A percentile compares a stretch with the other conserved stretches of the same genome.
These are phyloP conservation scores for Ceuthmochares aereus DNA, from an alignment of 2,113 vertebrate genomes.

Conservation along the genomic window DNA sequence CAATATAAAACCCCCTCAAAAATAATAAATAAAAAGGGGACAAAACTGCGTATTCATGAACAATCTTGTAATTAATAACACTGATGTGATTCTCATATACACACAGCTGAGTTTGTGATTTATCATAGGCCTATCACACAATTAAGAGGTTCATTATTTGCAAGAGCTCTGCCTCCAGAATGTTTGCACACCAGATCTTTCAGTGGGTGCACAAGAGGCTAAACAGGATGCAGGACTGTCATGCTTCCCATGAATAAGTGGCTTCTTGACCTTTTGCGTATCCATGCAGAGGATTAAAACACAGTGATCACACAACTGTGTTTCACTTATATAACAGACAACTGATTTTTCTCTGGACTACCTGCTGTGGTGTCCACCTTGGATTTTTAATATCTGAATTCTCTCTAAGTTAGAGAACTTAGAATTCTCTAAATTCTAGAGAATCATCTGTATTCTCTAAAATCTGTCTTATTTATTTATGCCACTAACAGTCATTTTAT, in stretches of 20 bases:
- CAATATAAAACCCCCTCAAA: background rate
- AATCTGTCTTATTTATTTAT: background rate
- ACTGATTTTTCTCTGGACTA: background rate
- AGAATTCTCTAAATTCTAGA: background rate
- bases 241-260: background rate
- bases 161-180: background rate
- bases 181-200: background rate
- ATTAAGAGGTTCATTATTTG: background rate
- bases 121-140: rapidly evolving
- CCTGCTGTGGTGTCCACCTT: background rate
- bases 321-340: background rate
- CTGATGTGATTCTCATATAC: background rate
- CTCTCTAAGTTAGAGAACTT: background rate
- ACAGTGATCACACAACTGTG: background rate
- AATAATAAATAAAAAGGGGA: background rate
- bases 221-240: background rate
- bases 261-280: background rate
- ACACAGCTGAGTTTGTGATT: background rate
- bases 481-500: background rate
- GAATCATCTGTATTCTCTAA: background rate
- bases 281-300: background rate
- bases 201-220: background rate
- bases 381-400: background rate
- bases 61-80: background rate
- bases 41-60: background rate